Evolutionary conservation across 1,140 invertebrate species (phyloP).

Genomic region (Lepidostoma basale): DNA sequence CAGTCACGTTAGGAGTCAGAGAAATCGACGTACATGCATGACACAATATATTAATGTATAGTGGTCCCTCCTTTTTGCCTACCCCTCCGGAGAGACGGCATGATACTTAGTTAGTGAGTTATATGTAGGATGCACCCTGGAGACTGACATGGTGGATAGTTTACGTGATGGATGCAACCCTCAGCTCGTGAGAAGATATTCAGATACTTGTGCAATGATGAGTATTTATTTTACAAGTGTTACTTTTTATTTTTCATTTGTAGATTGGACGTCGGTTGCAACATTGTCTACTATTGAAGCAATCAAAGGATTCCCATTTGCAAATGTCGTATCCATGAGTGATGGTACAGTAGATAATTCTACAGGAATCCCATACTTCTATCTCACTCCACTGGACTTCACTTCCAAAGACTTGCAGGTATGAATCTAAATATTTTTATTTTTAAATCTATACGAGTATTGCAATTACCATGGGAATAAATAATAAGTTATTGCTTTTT

Average conservation of each 20-base stretch:
- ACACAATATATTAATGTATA: too few relatives aligned
- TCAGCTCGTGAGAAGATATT: too few relatives aligned
- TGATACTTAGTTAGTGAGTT: too few relatives aligned
- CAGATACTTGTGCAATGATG: not conserved
- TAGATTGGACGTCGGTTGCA: slow-evolving; percentile 76
- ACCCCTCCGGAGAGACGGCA: too few relatives aligned
- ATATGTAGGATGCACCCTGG: too few relatives aligned
- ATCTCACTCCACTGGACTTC: slow-evolving; percentile 77
- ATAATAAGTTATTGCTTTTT: too few relatives aligned
- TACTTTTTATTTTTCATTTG: slow-evolving; percentile 29
- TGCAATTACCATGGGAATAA: not conserved
- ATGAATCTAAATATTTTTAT: not conserved
- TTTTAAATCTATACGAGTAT: not conserved
- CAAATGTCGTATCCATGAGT: slow-evolving; percentile 74
- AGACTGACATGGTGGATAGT: too few relatives aligned
- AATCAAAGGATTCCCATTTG: slow-evolving; percentile 73
- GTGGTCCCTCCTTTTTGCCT: too few relatives aligned
- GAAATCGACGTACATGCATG: too few relatives aligned
- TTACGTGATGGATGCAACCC: too few relatives aligned
- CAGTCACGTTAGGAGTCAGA: too few relatives aligned
- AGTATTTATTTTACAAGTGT: not conserved
- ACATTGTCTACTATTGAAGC: slow-evolving; percentile 70
- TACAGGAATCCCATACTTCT: slow-evolving; percentile 77
- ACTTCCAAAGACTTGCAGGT: slow-evolving; percentile 56
- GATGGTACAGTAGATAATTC: slow-evolving; percentile 73